A percentile compares a stretch with the other conserved stretches of the same genome.
Conservation (phyloP, 2,797 vertebrate genomes). For the Phalloptychus januarius region DNA sequence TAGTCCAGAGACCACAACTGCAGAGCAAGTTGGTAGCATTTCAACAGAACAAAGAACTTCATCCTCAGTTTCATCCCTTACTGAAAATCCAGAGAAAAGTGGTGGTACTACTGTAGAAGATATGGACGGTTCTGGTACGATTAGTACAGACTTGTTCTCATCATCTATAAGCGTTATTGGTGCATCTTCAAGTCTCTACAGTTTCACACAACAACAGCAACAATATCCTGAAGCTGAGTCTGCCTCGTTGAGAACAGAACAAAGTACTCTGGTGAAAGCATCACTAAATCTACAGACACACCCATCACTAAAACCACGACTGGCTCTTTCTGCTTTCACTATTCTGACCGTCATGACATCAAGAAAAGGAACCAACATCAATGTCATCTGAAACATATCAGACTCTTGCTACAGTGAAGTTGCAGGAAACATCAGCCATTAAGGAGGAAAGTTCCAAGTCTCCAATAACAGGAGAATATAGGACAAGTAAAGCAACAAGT, state of each 20-base stretch:
- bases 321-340: background rate
- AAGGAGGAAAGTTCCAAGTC: background rate
- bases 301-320: background rate
- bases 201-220: background rate
- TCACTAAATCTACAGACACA: too few relatives aligned
- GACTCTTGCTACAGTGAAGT: background rate
- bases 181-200: background rate
- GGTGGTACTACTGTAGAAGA: slow-evolving; percentile 1
- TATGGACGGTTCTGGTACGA: slow-evolving; percentile 35
- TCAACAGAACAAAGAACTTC: too few relatives aligned
- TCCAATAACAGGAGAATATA: background rate
- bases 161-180: background rate
- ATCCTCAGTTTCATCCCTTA: too few relatives aligned
- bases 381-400: background rate
- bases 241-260: too few relatives aligned
- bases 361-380: background rate
- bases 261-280: too few relatives aligned
- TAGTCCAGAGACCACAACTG: too few relatives aligned
- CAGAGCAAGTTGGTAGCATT: too few relatives aligned
- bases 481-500: background rate
- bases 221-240: background rate
- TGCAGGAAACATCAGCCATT: background rate
- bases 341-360: background rate
- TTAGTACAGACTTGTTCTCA: slow-evolving; percentile 4
- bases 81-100: too few relatives aligned